phyloP scores from a whole-genome alignment of 2,797 vertebrate species.

The Siniperca scherzeri region DNA sequence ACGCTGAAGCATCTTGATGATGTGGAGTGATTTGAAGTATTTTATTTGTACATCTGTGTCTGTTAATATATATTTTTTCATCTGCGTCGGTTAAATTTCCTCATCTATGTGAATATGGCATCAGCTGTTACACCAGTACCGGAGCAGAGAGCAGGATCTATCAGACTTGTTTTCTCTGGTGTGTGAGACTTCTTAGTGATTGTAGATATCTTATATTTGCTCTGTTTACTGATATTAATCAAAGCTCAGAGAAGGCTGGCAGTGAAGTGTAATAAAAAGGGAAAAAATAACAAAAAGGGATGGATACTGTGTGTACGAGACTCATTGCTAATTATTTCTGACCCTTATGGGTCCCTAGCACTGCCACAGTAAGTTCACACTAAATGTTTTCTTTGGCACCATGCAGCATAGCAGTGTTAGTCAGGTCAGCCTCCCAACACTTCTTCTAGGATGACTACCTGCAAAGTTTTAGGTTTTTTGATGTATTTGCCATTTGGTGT shows the following conservation, averaged over 20 bases:
- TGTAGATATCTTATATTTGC: constrained; percentile 51
- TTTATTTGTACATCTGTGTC: constrained; percentile 14
- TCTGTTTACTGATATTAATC: constrained; percentile 61
- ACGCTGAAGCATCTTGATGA: background rate
- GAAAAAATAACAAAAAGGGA: background rate
- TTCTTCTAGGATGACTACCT: background rate
- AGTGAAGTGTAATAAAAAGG: background rate
- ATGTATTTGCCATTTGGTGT: background rate
- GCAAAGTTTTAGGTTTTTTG: constrained; percentile 1
- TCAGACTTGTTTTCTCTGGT: constrained; percentile 75
- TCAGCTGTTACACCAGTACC: constrained; percentile 71
- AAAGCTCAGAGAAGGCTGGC: constrained; percentile 33
- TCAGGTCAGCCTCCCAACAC: constrained; percentile 65
- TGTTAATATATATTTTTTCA: background rate
- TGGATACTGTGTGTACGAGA: constrained; percentile 1
- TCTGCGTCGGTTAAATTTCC: constrained; percentile 75
- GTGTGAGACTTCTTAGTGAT: constrained; percentile 43
- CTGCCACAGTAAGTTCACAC: constrained; percentile 77
- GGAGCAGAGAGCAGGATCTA: constrained; percentile 69
- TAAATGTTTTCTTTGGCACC: constrained; percentile 80
- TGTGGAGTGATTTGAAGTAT: background rate
- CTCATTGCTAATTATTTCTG: constrained; percentile 44
- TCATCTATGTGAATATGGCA: constrained; percentile 75
- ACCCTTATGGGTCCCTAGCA: constrained; percentile 75
- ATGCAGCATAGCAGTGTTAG: constrained; percentile 73